A percentile compares a stretch with the other conserved stretches of the same genome.
Evolutionary conservation across 2,113 vertebrate genomes (phyloP).

Genomic region (Myrmecobius fasciatus): DNA sequence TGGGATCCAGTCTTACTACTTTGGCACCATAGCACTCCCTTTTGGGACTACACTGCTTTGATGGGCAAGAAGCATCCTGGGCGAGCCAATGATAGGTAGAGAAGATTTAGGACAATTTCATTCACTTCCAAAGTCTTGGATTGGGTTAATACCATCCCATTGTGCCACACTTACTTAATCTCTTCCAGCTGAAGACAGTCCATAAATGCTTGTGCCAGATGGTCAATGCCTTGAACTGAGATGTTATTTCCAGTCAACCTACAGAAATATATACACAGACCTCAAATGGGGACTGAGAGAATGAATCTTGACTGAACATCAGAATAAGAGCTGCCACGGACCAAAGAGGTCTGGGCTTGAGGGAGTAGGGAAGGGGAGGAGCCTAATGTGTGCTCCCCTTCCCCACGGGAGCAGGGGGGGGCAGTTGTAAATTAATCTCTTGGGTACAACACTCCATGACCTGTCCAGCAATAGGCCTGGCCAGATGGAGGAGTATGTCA

Average conservation of each 20-base stretch:
- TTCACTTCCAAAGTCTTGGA: neutral
- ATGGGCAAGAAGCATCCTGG: neutral
- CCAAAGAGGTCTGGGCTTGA: neutral
- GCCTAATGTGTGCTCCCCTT: neutral
- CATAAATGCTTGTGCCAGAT: slow-evolving; percentile 83
- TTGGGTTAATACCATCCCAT: neutral
- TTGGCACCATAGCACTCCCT: neutral
- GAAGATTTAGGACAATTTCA: neutral
- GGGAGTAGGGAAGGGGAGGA: neutral
- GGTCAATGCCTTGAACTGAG: slow-evolving; percentile 83
- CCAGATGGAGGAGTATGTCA: neutral
- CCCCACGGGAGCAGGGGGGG: too few species aligned
- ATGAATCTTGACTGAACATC: neutral
- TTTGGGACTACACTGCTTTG: neutral
- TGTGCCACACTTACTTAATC: slow-evolving; percentile 86
- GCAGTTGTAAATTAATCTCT: neutral
- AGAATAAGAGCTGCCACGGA: neutral
- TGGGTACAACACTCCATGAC: neutral
- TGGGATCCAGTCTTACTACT: neutral
- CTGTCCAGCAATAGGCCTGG: neutral
- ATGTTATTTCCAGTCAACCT: slow-evolving; percentile 88
- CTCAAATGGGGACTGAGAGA: neutral
- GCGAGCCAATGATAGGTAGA: neutral
- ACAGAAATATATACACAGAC: slow-evolving; percentile 32
- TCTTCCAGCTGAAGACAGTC: slow-evolving; percentile 87